Percentiles rank a stretch among this genome's conserved stretches.
phyloP scores from a whole-genome alignment of 2,797 vertebrate species.

The Pseudochaenichthys georgianus region DNA sequence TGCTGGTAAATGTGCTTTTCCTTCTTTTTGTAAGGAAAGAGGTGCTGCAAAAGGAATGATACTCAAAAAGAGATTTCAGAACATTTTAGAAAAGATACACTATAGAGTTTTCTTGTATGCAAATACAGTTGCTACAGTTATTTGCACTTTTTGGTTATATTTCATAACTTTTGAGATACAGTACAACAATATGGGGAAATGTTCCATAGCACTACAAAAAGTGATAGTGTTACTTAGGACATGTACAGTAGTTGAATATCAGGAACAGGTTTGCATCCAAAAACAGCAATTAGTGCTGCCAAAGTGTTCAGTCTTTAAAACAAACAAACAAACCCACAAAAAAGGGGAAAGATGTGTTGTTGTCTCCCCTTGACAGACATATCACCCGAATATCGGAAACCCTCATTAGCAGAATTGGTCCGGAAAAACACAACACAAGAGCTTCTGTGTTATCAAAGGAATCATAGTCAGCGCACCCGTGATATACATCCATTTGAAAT shows the following conservation, averaged over 20 bases:
- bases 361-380: conserved; percentile 1
- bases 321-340: not conserved
- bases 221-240: not conserved
- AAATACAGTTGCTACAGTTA: not conserved
- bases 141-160: not conserved
- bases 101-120: not conserved
- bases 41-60: too few species aligned
- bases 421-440: conserved; percentile 7
- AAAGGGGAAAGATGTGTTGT: not conserved
- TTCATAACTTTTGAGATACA: not conserved
- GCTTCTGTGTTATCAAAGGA: conserved; percentile 16
- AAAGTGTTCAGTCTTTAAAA: not conserved
- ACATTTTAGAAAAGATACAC: not conserved
- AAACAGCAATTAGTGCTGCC: conserved; percentile 1
- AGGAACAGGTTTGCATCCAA: not conserved
- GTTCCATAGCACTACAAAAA: not conserved
- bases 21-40: not conserved
- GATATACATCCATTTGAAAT: not conserved
- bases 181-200: not conserved
- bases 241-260: not conserved
- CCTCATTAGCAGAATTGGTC: conserved; percentile 19
- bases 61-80: not conserved
- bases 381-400: not conserved
- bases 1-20: not conserved
- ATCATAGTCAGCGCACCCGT: not conserved